A percentile compares a stretch with the other conserved stretches of the same genome.
Conservation (phyloP, 2,113 vertebrate species). For the Bubo blakistoni region DNA sequence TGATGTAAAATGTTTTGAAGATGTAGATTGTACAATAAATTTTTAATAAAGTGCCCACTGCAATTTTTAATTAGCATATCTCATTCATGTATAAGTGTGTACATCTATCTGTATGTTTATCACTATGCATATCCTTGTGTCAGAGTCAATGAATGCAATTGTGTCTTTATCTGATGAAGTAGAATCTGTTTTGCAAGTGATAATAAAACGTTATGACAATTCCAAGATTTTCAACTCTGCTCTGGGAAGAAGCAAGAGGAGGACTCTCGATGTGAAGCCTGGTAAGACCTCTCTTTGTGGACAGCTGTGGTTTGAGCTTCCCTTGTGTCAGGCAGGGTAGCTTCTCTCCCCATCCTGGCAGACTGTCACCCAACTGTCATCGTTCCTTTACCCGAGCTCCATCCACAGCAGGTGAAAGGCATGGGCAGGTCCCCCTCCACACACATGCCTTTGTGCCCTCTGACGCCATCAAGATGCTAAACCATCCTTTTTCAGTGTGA, state of each 20-base stretch:
- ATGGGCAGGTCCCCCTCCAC: neutral
- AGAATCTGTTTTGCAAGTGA: constrained; percentile 73
- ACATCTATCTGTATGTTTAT: constrained; percentile 73
- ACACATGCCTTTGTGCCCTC: neutral
- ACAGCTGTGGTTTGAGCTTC: constrained; percentile 27
- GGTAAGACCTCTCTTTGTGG: constrained; percentile 45
- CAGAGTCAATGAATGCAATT: constrained; percentile 75
- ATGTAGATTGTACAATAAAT: constrained; percentile 74
- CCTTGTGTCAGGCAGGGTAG: neutral
- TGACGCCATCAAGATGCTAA: neutral
- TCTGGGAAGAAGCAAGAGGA: constrained; percentile 64
- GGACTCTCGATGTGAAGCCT: neutral
- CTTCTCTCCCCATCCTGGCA: neutral
- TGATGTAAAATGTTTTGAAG: constrained; percentile 76
- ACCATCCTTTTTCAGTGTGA: neutral
- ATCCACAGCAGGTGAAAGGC: neutral
- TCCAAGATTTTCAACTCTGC: constrained; percentile 65
- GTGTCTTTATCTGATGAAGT: constrained; percentile 73
- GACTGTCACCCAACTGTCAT: neutral
- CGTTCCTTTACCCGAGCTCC: neutral
- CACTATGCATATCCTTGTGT: constrained; percentile 65
- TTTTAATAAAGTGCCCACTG: constrained; percentile 80
- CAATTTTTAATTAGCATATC: constrained; percentile 77
- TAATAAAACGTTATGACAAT: constrained; percentile 71
- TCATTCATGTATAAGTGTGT: constrained; percentile 72